Evolutionary conservation across 2,888 invertebrate genomes (phyloP).

Genomic region (Rhodophaea formosa): DNA sequence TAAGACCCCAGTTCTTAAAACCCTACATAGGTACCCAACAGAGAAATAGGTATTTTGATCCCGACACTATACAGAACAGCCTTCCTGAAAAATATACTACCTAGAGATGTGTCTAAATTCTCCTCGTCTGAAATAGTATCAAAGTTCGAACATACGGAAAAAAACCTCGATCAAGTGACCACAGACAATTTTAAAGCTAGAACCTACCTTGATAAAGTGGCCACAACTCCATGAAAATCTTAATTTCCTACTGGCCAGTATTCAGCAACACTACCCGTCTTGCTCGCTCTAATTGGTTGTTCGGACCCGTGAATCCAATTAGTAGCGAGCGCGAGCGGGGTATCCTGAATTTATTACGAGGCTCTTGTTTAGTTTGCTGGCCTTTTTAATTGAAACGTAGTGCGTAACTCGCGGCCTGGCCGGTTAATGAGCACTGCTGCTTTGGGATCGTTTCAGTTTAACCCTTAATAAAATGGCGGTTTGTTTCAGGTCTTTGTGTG

Average conservation of each 20-base stretch:
- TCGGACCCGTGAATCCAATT: slow-evolving; percentile 71
- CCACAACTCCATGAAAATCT: background rate
- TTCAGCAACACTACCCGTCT: slow-evolving; percentile 35
- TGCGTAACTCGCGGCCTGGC: slow-evolving; percentile 54
- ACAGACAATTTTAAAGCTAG: no score
- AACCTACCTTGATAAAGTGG: no score
- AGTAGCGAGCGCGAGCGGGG: slow-evolving; percentile 49
- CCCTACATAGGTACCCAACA: no score
- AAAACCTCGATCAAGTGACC: no score
- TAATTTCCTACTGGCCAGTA: slow-evolving; percentile 28
- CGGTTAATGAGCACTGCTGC: slow-evolving; percentile 47
- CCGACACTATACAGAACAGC: no score
- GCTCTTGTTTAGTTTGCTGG: slow-evolving; percentile 65
- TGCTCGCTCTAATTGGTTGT: slow-evolving; percentile 67
- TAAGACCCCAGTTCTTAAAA: no score
- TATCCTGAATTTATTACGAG: slow-evolving; percentile 67
- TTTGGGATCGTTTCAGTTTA: slow-evolving; percentile 39
- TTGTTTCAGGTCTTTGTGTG: background rate
- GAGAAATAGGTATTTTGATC: no score
- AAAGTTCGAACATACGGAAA: no score
- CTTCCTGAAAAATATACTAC: no score
- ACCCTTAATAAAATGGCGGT: slow-evolving; percentile 18
- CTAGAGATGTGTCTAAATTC: no score
- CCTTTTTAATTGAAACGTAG: slow-evolving; percentile 73
- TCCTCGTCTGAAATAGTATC: no score